Evolutionary conservation across 2,888 invertebrate species (phyloP).

Genomic region (Balanococcus diminutus): DNA sequence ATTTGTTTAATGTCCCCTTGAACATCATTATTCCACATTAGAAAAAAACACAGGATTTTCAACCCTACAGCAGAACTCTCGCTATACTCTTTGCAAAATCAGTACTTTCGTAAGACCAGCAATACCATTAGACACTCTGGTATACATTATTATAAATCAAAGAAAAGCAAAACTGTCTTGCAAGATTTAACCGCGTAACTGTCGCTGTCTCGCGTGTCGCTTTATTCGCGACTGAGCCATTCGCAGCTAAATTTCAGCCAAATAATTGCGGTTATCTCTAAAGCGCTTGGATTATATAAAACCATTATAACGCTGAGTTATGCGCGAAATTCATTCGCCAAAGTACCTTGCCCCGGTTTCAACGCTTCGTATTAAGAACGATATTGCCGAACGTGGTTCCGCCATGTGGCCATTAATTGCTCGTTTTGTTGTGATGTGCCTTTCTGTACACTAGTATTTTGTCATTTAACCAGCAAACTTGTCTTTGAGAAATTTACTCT

Average conservation of each 20-base stretch:
- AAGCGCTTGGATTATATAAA: neutral
- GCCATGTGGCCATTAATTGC: constrained; percentile 7
- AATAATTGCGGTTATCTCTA: constrained; percentile 21
- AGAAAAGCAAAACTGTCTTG: no score
- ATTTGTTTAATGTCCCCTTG: no score
- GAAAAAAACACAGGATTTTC: no score
- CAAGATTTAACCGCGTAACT: neutral
- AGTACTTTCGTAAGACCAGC: no score
- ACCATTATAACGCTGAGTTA: constrained; percentile 23
- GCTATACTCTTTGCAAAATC: no score
- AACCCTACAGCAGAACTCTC: no score
- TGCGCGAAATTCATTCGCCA: constrained; percentile 1
- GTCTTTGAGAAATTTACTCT: no score
- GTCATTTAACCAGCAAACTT: neutral
- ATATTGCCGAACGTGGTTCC: neutral
- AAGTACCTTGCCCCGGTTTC: neutral
- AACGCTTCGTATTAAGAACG: neutral
- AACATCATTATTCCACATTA: no score
- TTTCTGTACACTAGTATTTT: neutral
- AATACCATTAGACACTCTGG: no score
- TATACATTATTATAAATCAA: no score
- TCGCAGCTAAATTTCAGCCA: neutral
- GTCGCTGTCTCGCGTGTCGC: neutral
- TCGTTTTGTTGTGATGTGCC: neutral
- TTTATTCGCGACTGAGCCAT: neutral